These are phyloP conservation scores for Motacilla tschutschensis DNA, from an alignment of 2,113 vertebrate genomes.

Conservation along the genomic window DNA sequence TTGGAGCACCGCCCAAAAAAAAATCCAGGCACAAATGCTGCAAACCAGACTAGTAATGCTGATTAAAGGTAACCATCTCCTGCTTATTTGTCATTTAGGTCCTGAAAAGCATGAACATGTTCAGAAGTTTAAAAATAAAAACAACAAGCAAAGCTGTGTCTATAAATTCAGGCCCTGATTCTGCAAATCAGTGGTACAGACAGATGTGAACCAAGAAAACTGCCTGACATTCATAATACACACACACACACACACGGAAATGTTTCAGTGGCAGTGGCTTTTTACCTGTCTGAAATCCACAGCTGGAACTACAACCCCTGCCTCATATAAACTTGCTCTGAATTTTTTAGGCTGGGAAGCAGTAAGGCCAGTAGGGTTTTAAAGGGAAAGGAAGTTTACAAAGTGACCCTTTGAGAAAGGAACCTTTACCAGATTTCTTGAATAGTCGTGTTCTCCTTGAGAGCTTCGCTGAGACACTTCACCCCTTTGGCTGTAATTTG, in stretches of 20 bases:
- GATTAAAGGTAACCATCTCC: neutral
- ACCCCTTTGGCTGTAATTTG: slow-evolving; percentile 73
- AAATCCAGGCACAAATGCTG: neutral
- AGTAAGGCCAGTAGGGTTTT: neutral
- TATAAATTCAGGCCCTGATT: neutral
- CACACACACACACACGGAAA: neutral
- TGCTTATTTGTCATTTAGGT: neutral
- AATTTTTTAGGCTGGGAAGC: neutral
- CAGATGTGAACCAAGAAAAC: neutral
- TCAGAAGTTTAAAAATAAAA: neutral
- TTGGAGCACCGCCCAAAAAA: neutral
- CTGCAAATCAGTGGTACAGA: neutral
- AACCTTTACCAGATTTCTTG: slow-evolving; percentile 76
- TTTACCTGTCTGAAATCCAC: neutral
- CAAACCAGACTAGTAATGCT: neutral
- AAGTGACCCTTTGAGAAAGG: neutral
- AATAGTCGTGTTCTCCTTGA: slow-evolving; percentile 71
- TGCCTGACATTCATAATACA: neutral
- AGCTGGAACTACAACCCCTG: neutral
- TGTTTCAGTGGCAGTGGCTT: neutral
- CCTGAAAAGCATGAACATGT: neutral
- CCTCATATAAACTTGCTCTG: neutral
- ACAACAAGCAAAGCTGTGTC: neutral
- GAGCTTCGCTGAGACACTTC: slow-evolving; percentile 61
- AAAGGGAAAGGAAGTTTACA: neutral